Evolutionary conservation across 2,113 vertebrate species (phyloP), one percentile per base, ranked within the genome.

Genomic region (Promerops cafer): DNA sequence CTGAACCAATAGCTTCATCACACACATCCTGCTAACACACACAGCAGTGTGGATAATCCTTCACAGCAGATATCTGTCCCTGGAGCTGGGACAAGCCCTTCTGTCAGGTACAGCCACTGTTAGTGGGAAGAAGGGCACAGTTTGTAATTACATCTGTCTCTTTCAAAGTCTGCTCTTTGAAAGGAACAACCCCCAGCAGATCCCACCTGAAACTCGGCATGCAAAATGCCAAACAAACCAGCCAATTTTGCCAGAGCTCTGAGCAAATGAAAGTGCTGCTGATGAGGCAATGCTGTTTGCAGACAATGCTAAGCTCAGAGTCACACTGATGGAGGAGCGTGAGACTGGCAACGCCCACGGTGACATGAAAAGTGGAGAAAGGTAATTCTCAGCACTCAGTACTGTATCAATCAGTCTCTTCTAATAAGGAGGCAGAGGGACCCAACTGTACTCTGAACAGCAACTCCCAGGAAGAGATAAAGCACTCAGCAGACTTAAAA

Each of bases 291-390:
- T 18, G 28, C 14, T 44, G 11, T 19, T 26, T 70, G 53, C 66
- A 61, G 39, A 19, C 65, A 81, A 37, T 5, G 21, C 70, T 4
- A n/a, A 72, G 45, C 21, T 80, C 77, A 52, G 45, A 88, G 60
- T 31, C 10, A 1, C 2, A 0, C 30, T 17, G 65, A 81, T 3
- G 26, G 14, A 49, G 24, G 20, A 15, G 6, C 0, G 1, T 37
- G 64, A 89, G 37, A 77, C 4, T 3, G 50, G 28, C 35, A 70
- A 63, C 21, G 44, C 27, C 8, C 47, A 23, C 21, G 21, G 7
- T 2, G 27, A 40, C 31, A 49, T 0, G 4, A 42, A 31, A 50
- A 31, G 6, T 27, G n/a, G 20, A 81, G 33, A 81, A 84, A 26
- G 28, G 37, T 22, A 81, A 70, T 81, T 63, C 64, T 47, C 63